Base-by-base conservation (phyloP, 2,888 invertebrate species). In the Mythimna ferrago region DNA sequence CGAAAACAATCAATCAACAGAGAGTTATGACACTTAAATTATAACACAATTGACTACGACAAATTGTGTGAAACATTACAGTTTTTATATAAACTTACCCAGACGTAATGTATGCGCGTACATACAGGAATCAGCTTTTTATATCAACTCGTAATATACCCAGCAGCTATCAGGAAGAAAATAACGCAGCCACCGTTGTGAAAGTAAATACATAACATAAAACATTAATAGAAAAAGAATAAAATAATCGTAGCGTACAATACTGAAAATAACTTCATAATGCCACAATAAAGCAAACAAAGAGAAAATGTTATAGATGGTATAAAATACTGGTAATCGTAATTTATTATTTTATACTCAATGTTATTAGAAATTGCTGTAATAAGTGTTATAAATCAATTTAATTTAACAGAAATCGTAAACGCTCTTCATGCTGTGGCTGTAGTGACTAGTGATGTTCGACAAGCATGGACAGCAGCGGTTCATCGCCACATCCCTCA, bases 11-110 rank as follows among this genome's bases (percentile, higher is more conserved):
- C 48, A 71, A 81, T 78, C 60, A 76, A 53, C 11, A 2, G 7
- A 6, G 19, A 54, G 41, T 78, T 78, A 68, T 73, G 69, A 48
- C 69, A 76, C 62, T 72, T 65, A 75, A 76, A 44, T 79, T 83
- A 69, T 78, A 77, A 76, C 68, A 82, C 84, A 84, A 88, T 85
- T 76, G 82, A 78, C 76, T 65, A 38, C 66, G 78, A 82, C 80
- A 82, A 85, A 83, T 84, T 86, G 84, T 89, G 89, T 81, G 86
- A 87, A 86, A 80, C 76, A 73, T 41, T 65, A 57, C 26, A 57
- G 73, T 80, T 84, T 85, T 80, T 69, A 66, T 71, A 35, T 26
- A 54, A 63, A 60, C 14, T 0, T 54, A 78, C 32, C 21, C 2
- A 68, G n/a, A 77, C 71, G 80, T 81, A 65, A 86, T 71, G 21